Evolutionary conservation across 2,113 vertebrate species (phyloP), one percentile per base, ranked within the genome.

Genomic region (Psittacus erithacus): DNA sequence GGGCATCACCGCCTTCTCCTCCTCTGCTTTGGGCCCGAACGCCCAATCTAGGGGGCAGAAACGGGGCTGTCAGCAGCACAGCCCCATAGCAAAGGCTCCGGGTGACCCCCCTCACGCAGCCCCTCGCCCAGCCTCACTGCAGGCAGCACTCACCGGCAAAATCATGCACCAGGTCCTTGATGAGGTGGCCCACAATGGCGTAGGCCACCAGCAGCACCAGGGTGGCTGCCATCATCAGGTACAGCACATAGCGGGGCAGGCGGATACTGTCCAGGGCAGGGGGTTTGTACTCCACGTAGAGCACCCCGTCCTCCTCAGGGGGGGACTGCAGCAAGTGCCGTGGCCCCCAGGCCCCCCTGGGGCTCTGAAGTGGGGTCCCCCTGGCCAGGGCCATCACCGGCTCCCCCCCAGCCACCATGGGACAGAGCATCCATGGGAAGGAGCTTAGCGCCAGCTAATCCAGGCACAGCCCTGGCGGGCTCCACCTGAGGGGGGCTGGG

Each of bases 161-260:
- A 95, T 99, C 99, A 10, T 99, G 99, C 50, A 98, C 69, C 77
- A 99, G 98, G 97, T 99, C 99, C 90, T 98, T 99, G 97, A 99
- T 99, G 94, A 99, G 98, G 94, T 99, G 99, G 1, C 99, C 99
- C 5, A 99, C 99, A 8, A 99, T 99, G 95, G 99, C 98, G 0
- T 99, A 99, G 4, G 99, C 98, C 68, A 99, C 98, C 1, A 93
- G 86, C 43, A 99, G 28, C 88, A 99, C 97, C 35, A 99, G 82
- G 6, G 97, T 78, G 5, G 95, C 74, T 0, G 99, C 99, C 84
- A 99, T 98, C 85, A 99, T 65, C 96, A 99, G 95, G 97, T 99
- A 99, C 17, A 99, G 73, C 29, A 97, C 76, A 0, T 98, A 97
- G 39, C 97, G 97, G 17, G 99, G 99, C 96, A 99, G 97, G 93